These are phyloP conservation scores for Triplophysa dalaica DNA, from an alignment of 2,113 vertebrate genomes.

Conservation along the genomic window DNA sequence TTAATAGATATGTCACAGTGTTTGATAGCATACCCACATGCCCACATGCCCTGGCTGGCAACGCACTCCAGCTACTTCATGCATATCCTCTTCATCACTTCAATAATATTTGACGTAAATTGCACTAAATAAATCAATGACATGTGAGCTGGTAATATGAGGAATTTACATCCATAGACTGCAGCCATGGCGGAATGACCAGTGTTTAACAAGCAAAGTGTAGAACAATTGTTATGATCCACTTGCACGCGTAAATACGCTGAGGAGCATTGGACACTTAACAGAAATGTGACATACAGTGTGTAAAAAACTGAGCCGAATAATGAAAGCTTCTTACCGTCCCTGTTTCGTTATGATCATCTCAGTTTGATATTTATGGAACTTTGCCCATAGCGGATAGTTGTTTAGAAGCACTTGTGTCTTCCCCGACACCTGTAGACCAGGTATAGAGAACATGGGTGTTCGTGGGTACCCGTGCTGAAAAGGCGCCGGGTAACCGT, in stretches of 20 bases:
- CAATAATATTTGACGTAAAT: conserved; percentile 18
- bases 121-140: not conserved
- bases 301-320: not conserved
- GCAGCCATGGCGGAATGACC: not conserved
- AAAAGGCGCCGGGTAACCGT: conserved; percentile 68
- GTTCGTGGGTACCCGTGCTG: conserved; percentile 75
- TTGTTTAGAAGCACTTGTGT: conserved; percentile 89
- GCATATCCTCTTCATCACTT: conserved; percentile 14
- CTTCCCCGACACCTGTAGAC: conserved; percentile 87
- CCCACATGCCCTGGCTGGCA: conserved; percentile 39
- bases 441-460: conserved; percentile 77
- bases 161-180: not conserved
- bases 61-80: not conserved
- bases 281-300: not conserved
- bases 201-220: not conserved
- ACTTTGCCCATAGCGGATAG: conserved; percentile 93
- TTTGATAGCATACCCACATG: conserved; percentile 31
- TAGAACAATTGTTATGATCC: not conserved
- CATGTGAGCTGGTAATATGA: not conserved
- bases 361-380: conserved; percentile 95
- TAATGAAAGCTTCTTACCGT: conserved; percentile 75
- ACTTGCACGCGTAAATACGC: not conserved
- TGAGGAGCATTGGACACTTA: not conserved
- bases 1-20: conserved; percentile 15
- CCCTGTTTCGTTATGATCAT: conserved; percentile 99